These are phyloP conservation scores for Lampropteryx suffumata DNA, from an alignment of 2,888 invertebrate genomes.

Conservation along the genomic window DNA sequence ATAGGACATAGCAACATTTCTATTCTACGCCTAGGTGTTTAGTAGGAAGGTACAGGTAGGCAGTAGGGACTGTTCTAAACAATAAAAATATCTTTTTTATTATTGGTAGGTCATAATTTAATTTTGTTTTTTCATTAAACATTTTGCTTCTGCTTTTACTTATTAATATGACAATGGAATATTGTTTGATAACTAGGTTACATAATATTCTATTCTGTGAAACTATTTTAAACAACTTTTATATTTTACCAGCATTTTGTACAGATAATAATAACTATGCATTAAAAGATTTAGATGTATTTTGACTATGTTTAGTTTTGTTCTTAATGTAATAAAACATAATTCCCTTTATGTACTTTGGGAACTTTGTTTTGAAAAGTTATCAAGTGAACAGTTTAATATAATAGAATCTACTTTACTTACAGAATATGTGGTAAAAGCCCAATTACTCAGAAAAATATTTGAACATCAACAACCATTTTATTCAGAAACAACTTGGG, in stretches of 20 bases:
- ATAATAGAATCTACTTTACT: conserved; percentile 22
- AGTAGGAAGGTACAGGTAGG: no score
- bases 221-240: conserved; percentile 82
- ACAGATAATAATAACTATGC: conserved; percentile 58
- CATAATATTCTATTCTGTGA: conserved; percentile 71
- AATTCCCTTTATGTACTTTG: conserved; percentile 39
- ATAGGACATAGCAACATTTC: no score
- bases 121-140: conserved; percentile 79
- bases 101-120: conserved; percentile 83
- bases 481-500: conserved; percentile 15
- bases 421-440: conserved; percentile 22
- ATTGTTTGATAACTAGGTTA: conserved; percentile 80
- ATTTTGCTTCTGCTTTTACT: conserved; percentile 79
- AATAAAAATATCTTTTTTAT: conserved; percentile 73
- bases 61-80: conserved; percentile 15
- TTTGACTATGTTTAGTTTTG: conserved; percentile 42
- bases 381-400: conserved; percentile 32
- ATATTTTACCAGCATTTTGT: conserved; percentile 77
- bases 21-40: no score
- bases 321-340: conserved; percentile 50
- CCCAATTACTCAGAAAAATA: conserved; percentile 30
- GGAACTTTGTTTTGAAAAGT: conserved; percentile 34
- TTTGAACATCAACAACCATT: conserved; percentile 19
- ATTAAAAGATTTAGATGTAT: conserved; percentile 56
- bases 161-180: conserved; percentile 83